These are phyloP conservation scores for Sarotherodon lohbergeri DNA, from an alignment of 2,113 vertebrate genomes.

Conservation along the genomic window DNA sequence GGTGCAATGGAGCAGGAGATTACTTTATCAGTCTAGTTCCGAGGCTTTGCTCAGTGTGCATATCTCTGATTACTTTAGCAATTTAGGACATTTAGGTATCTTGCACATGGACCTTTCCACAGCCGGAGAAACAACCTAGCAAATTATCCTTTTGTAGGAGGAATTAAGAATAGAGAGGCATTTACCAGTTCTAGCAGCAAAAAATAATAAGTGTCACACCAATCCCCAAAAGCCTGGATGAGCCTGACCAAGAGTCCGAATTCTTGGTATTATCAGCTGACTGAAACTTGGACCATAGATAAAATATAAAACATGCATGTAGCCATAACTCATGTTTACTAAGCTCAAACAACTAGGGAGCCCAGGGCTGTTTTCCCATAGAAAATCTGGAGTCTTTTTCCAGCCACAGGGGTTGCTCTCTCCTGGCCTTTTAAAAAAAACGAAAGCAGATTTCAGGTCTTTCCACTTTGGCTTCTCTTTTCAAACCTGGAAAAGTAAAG, in stretches of 20 bases:
- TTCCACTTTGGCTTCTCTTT: neutral
- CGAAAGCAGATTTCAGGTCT: neutral
- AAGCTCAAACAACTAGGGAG: neutral
- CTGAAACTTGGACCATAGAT: neutral
- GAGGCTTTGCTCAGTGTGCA: neutral
- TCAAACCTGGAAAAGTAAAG: neutral
- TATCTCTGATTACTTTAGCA: neutral
- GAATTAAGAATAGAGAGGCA: neutral
- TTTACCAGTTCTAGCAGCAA: neutral
- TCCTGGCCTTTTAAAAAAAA: neutral
- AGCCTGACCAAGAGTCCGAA: neutral
- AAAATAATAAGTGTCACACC: neutral
- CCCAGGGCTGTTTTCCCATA: neutral
- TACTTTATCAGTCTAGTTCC: neutral
- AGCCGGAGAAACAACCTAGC: neutral
- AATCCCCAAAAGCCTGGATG: neutral
- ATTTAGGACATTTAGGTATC: neutral
- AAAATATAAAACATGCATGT: neutral
- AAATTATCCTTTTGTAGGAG: neutral
- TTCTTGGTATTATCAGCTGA: neutral
- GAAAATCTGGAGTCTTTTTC: neutral
- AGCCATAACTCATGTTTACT: neutral
- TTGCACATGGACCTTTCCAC: neutral
- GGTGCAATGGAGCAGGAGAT: neutral
- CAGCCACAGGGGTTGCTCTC: neutral